Evolutionary conservation across 2,888 invertebrate species (phyloP), one percentile per base, ranked within the genome.

Genomic region (Rutpela maculata): DNA sequence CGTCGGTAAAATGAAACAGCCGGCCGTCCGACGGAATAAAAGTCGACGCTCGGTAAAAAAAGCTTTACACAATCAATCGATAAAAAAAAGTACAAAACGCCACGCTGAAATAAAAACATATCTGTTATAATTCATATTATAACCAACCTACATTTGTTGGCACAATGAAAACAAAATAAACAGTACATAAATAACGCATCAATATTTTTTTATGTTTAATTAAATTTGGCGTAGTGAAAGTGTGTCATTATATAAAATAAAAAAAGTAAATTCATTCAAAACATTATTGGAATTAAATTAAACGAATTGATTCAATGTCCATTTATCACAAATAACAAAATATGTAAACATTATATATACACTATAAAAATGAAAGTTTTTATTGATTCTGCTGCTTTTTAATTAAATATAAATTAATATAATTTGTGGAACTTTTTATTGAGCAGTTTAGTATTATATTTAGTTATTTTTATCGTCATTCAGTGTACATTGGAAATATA

Each of bases 1-100:
- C 80, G 77, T 76, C 80, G 80, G 78, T 77, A 80, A 78, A 80
- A 80, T 75, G 77, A 77, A 80, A 77, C 77, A 71, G 76, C 76
- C 65, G 72, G 59, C 70, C 78, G 79, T 78, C 81, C 81, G 79
- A 67, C 81, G 81, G 76, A 38, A 78, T 67, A 74, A 74, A 75
- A 72, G 60, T 78, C 80, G 74, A 68, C 75, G 77, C 74, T 38
- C 15, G 65, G 67, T 43, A 66, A 76, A 81, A 81, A 79, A 75
- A 77, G 59, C 76, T 56, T 26, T 56, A 71, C 69, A 56, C 74
- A 69, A 78, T 70, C 76, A 80, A 80, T 80, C 80, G 80, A 80
- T 80, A 78, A 78, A 79, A 77, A 26, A 55, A 70, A 75, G 68
- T 68, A 65, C 70, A 76, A 68, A 76, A 70, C 65, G 22, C 65